Conservation (phyloP, 2,888 invertebrate species). For the Oscheius sp. region DNA sequence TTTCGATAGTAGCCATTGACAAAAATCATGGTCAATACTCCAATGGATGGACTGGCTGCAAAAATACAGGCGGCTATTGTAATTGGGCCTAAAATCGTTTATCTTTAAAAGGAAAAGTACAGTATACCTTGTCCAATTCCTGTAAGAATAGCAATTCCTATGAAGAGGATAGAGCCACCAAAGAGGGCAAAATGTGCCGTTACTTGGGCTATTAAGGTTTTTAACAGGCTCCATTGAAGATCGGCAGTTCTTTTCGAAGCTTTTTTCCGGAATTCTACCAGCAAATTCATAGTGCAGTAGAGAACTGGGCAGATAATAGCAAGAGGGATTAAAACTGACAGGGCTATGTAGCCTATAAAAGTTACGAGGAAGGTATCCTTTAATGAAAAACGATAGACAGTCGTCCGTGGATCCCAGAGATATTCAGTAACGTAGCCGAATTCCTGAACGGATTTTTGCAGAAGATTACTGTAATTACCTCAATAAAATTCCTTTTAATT, state of each 20-base stretch:
- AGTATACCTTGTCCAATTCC: not conserved
- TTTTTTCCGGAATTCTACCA: not conserved
- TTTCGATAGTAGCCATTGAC: not conserved
- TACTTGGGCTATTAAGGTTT: not conserved
- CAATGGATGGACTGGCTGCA: not conserved
- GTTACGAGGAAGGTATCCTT: not conserved
- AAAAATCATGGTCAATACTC: not conserved
- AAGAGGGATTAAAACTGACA: no score
- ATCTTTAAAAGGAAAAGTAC: not conserved
- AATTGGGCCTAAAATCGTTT: not conserved
- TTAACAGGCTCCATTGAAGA: not conserved
- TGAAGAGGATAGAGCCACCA: not conserved
- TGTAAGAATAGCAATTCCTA: not conserved
- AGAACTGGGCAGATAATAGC: no score
- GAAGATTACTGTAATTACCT: not conserved
- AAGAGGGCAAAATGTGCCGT: not conserved
- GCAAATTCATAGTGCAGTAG: not conserved
- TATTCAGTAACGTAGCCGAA: slow-evolving; percentile 2
- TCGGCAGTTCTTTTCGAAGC: not conserved
- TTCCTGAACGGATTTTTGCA: not conserved
- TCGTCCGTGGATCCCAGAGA: not conserved
- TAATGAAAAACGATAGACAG: not conserved
- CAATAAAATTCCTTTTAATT: not conserved
- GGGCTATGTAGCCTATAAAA: no score
- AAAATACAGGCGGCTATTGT: not conserved